A percentile compares a stretch with the other conserved stretches of the same genome.
These are phyloP conservation scores for Stercorarius parasiticus DNA, from an alignment of 2,113 vertebrate species.

Conservation along the genomic window DNA sequence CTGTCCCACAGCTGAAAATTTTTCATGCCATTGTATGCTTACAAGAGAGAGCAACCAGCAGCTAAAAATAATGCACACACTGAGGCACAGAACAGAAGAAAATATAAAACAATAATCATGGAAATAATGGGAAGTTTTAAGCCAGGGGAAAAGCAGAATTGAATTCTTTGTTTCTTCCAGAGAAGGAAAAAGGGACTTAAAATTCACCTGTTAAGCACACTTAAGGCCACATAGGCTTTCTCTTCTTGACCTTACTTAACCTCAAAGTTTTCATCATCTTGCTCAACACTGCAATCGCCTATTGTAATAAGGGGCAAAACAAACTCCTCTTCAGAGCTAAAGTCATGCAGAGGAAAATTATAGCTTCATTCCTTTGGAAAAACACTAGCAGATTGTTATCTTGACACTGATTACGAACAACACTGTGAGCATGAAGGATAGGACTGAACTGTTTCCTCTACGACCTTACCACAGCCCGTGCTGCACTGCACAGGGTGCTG, in stretches of 20 bases:
- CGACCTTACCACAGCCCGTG: background rate
- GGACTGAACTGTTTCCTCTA: background rate
- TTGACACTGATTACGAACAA: background rate
- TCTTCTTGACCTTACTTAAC: slow-evolving; percentile 11
- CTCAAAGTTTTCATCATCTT: slow-evolving; percentile 22
- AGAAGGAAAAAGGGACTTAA: background rate
- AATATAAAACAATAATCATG: background rate
- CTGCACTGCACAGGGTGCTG: background rate
- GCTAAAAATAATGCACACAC: background rate
- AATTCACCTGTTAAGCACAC: slow-evolving; percentile 10
- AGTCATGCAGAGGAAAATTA: slow-evolving; percentile 11
- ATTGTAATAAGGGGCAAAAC: slow-evolving; percentile 13
- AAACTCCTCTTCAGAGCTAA: slow-evolving; percentile 20
- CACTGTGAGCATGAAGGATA: background rate
- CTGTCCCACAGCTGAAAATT: background rate
- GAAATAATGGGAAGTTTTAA: background rate
- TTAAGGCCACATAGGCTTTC: background rate
- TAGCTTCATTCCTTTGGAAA: slow-evolving; percentile 22
- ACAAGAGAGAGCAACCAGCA: background rate
- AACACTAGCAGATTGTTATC: slow-evolving; percentile 34
- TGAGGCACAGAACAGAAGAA: background rate
- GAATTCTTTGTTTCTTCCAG: background rate
- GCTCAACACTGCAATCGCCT: background rate
- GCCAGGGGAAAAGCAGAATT: background rate
- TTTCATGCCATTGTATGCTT: background rate